Evolutionary conservation across 2,888 invertebrate species (phyloP), one percentile per base, ranked within the genome.

Genomic region (Pterostichus madidus): DNA sequence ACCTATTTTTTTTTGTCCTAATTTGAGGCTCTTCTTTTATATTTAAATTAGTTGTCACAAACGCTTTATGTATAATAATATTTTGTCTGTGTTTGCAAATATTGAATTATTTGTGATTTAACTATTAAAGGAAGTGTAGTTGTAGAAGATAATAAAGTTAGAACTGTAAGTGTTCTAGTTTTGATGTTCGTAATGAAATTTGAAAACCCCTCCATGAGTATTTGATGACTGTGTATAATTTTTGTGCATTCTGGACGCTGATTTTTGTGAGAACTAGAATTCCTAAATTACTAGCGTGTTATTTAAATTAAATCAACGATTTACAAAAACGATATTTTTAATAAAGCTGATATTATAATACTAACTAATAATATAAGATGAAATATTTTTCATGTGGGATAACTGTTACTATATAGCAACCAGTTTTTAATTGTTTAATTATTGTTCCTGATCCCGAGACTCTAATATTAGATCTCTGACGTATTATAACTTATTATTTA

Each of bases 371-470:
- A 64, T 24, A 13, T 53, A 53, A 76, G 76, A 11, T 56, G 52
- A 39, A 44, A 76, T 32, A 76, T 76, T 76, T 52, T 52, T 75
- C 31, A 46, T 56, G 53, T 53, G 75, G 53, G 56, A 52, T 76
- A 32, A 31, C 31, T 52, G 49, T 46, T 71, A 75, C 6, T 49
- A 49, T 49, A 49, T 49, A 49, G 11, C 49, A 49, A 49, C 49
- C 49, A 64, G 39, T 68, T 68, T 24, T 68, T 39, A 68, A 44
- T 68, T 39, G 15, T 75, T 75, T 49, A 71, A 31, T 76, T 76
- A 31, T 76, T 76, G 76, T 76, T 76, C 76, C 76, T 76, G 53
- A 76, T 17, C 46, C 39, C 39, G 52, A 76, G 76, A 76, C 53
- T 68, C 39, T 15, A 64, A n/a, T 64, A 24, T 31, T 75, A 56